phyloP scores from a whole-genome alignment of 2,797 vertebrate genomes.

The Sebastes vulpes region DNA sequence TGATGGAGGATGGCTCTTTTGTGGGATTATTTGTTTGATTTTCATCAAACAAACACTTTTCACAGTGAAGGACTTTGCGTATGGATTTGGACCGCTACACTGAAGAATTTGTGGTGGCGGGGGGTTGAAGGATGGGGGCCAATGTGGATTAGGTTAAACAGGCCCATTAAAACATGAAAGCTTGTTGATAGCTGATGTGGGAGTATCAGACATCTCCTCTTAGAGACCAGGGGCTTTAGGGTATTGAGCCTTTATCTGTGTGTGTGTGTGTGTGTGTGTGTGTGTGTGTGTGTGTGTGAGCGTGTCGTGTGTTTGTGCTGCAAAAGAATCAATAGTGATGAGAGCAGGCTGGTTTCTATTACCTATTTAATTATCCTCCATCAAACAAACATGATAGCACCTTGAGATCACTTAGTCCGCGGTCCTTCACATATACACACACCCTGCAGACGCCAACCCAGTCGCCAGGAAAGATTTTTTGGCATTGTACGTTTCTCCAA shows the following conservation, averaged over 20 bases:
- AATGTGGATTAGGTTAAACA: conserved; percentile 69
- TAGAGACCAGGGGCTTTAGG: conserved; percentile 52
- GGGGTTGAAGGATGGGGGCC: conserved; percentile 20
- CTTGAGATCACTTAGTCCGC: conserved; percentile 70
- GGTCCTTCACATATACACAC: background rate
- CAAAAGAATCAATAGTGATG: conserved; percentile 77
- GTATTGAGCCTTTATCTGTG: background rate
- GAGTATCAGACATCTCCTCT: conserved; percentile 66
- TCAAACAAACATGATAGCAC: conserved; percentile 84
- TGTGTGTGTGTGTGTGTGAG: background rate
- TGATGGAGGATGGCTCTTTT: background rate
- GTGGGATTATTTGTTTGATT: conserved; percentile 32
- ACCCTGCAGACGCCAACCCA: background rate
- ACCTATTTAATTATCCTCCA: conserved; percentile 84
- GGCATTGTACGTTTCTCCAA: background rate
- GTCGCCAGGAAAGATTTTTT: background rate
- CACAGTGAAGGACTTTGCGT: conserved; percentile 14
- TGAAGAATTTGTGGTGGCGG: conserved; percentile 14
- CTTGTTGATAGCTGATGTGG: conserved; percentile 65
- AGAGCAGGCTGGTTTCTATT: conserved; percentile 73
- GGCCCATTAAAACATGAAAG: conserved; percentile 74
- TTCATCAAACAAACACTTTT: conserved; percentile 43
- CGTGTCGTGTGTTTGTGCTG: conserved; percentile 3
- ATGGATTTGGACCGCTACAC: conserved; percentile 27
- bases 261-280: conserved; percentile 5